Evolutionary conservation across 2,888 invertebrate species (phyloP), one percentile per base, ranked within the genome.

Genomic region (Ommatoiulus sabulosus): DNA sequence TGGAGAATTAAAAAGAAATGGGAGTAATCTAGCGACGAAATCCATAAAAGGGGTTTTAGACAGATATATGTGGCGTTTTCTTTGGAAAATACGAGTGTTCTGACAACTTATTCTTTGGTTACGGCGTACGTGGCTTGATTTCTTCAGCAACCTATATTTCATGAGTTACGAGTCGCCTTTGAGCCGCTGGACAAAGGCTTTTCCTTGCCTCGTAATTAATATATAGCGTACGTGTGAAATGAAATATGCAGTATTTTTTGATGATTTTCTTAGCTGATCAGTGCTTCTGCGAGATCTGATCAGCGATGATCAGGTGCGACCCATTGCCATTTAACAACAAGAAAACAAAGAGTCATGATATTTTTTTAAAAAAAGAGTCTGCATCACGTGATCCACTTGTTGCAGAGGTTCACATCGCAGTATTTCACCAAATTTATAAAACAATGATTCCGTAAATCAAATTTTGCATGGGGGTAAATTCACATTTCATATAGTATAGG

Each of bases 31-130:
- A 35, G 80, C 80, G 80, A 80, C 80, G 80, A 80, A 80, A 80
- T 35, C 35, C 80, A 35, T 80, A 80, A 80, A 80, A 80, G 80
- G 35, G 35, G 80, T 35, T 57, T 80, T 35, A 80, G 80, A 80
- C 80, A 80, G 80, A 80, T 80, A 72, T 72, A 80, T 80, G 80
- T 80, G 35, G 35, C 80, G 80, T 80, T 35, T 80, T 80, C 35
- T 24, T 43, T 12, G 12, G 4, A 80, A 35, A 43, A 80, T 80
- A 80, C 35, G 7, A 24, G 6, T 7, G 8, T 10, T 24, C 72
- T 72, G 72, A 72, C 72, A 72, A 24, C 72, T n/a, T 6, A 80
- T 35, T 5, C n/a, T 57, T 35, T 10, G 35, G 35, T 35, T 12
- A 80, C 80, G 24, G 7, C 80, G 12, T 80, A 12, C 80, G 80